These are phyloP conservation scores for Ophraella communa DNA, from an alignment of 2,888 invertebrate genomes.

Conservation along the genomic window DNA sequence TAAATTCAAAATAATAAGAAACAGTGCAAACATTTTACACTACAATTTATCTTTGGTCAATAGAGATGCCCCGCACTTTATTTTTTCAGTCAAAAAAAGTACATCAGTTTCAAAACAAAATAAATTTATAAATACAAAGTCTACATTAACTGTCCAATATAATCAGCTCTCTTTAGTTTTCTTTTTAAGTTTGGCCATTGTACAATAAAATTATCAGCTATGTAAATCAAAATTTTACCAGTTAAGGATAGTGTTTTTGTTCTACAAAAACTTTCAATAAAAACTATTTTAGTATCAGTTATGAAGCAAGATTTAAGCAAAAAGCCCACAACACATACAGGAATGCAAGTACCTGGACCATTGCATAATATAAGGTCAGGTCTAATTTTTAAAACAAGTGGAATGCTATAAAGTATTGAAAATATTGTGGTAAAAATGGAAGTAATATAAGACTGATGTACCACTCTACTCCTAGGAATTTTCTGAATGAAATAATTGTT, in stretches of 20 bases:
- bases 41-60: too few relatives aligned
- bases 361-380: conserved; percentile 90
- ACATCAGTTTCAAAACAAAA: too few relatives aligned
- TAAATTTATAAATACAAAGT: conserved; percentile 53
- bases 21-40: too few relatives aligned
- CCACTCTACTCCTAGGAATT: conserved; percentile 86
- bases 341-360: conserved; percentile 97
- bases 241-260: conserved; percentile 88
- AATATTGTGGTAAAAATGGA: conserved; percentile 79
- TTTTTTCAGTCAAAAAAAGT: too few relatives aligned
- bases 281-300: conserved; percentile 77
- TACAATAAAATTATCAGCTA: conserved; percentile 87
- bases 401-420: conserved; percentile 73
- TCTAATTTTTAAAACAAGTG: conserved; percentile 70
- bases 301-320: conserved; percentile 73
- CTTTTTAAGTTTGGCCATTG: conserved; percentile 86
- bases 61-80: too few relatives aligned
- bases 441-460: conserved; percentile 83
- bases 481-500: conserved; percentile 62
- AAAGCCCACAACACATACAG: conserved; percentile 82
- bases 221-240: conserved; percentile 82
- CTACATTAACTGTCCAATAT: conserved; percentile 76
- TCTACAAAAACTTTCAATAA: conserved; percentile 94
- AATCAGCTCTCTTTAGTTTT: conserved; percentile 72
- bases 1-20: too few relatives aligned